These are phyloP conservation scores for Fulica atra DNA, from an alignment of 2,113 vertebrate species.

Conservation along the genomic window DNA sequence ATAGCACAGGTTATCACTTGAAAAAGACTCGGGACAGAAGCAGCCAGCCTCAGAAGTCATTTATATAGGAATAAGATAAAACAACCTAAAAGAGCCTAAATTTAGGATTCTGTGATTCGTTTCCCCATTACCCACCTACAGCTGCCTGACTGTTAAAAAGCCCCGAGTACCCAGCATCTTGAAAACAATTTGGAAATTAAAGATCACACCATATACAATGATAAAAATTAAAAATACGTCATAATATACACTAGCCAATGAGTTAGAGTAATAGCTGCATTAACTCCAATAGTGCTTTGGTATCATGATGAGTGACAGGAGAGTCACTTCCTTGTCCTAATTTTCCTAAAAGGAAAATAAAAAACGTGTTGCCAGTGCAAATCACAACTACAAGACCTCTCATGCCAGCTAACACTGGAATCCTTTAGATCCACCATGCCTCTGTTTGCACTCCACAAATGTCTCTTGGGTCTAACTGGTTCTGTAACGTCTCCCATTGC, in stretches of 20 bases:
- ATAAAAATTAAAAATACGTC: background rate
- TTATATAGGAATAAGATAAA: background rate
- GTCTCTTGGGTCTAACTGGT: slow-evolving; percentile 4
- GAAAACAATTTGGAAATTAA: background rate
- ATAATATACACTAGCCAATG: background rate
- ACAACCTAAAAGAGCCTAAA: background rate
- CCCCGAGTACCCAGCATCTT: background rate
- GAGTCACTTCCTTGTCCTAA: background rate
- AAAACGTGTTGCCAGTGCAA: background rate
- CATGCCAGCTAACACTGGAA: background rate
- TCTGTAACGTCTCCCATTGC: slow-evolving; percentile 8
- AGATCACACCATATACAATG: background rate
- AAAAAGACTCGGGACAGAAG: background rate
- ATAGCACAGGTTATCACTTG: background rate
- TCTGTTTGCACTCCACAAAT: background rate
- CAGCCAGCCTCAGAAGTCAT: background rate
- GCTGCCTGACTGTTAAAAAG: background rate
- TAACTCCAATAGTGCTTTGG: background rate
- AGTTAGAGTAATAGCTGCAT: background rate
- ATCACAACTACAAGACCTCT: background rate
- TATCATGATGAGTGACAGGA: slow-evolving; percentile 13
- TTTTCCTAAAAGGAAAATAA: background rate
- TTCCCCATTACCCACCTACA: background rate
- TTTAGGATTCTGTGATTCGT: background rate
- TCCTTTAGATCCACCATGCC: background rate